Evolutionary conservation across 2,888 invertebrate genomes (phyloP), one percentile per base, ranked within the genome.

Genomic region (Eucera pruinosa): DNA sequence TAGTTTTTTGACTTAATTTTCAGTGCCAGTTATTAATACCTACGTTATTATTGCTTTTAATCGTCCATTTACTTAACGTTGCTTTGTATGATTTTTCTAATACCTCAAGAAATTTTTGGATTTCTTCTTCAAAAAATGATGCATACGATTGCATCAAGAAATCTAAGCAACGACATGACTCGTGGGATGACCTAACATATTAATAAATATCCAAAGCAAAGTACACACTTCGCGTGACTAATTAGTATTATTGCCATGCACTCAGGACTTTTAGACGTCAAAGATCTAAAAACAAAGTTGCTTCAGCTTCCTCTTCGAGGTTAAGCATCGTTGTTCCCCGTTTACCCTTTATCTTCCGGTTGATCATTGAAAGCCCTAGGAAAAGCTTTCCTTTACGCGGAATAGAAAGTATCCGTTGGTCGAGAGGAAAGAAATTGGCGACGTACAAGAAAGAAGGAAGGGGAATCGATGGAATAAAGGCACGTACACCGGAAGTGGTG

Each of bases 401-500:
- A 73, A 62, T 70, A 58, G 52, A 71, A 50, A 66, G 57, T 61
- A 43, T 57, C 55, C 65, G 45, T 54, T 48, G 62, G 27, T 25
- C 27, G 52, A 39, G 36, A 48, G 54, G 11, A 48, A 75, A 73
- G 73, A 48, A 76, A 76, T 68, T 71, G 78, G 71, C 62, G 58
- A 54, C 66, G 52, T 41, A 41, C 58, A 72, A 52, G 20, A 52
- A 11, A 45, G 54, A 2, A 20, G 43, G 27, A 47, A 47, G 33
- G 43, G 43, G 41, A 61, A 50, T 72, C 52, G 60, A 55, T 57
- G 57, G 79, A 64, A 74, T 74, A 83, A 76, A 79, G 66, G 67
- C 76, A 71, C 80, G 77, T 81, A 78, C 58, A 9, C 48, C 67
- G 74, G 81, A 75, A 81, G 67, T 64, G 72, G 58, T 67, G 74